Conservation (phyloP, 2,113 vertebrate genomes). For the Castor canadensis region DNA sequence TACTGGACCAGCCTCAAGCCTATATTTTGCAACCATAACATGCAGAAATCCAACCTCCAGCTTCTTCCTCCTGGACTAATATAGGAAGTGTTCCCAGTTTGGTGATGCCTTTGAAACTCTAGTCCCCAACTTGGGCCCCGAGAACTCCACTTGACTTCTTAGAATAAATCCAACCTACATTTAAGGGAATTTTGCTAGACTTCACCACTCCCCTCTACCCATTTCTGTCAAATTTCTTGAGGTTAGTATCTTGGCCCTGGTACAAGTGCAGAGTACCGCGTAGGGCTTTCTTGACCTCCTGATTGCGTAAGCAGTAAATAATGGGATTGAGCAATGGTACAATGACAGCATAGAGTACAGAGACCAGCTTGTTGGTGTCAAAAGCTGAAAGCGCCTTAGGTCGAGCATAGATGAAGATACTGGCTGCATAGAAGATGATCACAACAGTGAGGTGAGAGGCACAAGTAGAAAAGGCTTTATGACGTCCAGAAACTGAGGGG, state of each 20-base stretch:
- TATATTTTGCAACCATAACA: neutral
- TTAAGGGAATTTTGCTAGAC: neutral
- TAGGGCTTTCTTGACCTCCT: slow-evolving; percentile 76
- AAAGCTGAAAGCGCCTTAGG: slow-evolving; percentile 75
- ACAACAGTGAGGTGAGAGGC: slow-evolving; percentile 76
- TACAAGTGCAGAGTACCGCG: slow-evolving; percentile 23
- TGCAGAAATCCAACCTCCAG: neutral
- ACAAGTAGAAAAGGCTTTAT: slow-evolving; percentile 79
- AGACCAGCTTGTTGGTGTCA: slow-evolving; percentile 75
- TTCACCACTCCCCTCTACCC: neutral
- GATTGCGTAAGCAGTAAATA: slow-evolving; percentile 77
- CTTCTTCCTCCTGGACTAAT: neutral
- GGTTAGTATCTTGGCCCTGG: neutral
- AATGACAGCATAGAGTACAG: slow-evolving; percentile 76
- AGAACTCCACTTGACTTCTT: neutral
- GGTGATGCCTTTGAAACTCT: neutral
- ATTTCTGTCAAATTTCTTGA: neutral
- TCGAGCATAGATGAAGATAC: slow-evolving; percentile 73
- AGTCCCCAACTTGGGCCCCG: neutral
- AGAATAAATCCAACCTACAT: neutral
- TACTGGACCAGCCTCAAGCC: neutral
- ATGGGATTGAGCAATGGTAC: slow-evolving; percentile 79
- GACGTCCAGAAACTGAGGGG: slow-evolving; percentile 65
- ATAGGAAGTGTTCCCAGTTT: neutral
- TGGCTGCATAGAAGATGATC: slow-evolving; percentile 73